Base-by-base conservation (phyloP, 1,140 invertebrate species). In the Nebria ingens region DNA sequence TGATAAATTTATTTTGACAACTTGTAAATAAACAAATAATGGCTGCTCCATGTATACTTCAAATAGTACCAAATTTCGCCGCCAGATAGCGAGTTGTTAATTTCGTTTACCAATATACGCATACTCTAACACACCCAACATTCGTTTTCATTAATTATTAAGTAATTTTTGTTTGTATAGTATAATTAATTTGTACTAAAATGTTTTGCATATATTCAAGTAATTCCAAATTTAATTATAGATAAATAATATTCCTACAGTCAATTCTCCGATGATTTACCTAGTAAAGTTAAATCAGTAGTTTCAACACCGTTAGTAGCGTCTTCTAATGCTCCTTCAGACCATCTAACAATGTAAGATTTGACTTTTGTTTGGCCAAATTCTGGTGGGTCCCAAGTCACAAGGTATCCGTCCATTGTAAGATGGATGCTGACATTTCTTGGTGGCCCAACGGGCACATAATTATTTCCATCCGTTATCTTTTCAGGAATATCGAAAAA, bases 301-400 rank as follows among this genome's bases (percentile, higher is more conserved):
- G 82, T 85, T 69, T 85, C 81, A 1, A 74, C 77, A 52, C 72
- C 73, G 11, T 80, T 80, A 42, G 78, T 73, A 0, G 82, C 62
- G 59, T 74, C 68, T 51, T 84, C 78, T 2, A 78, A 69, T 11
- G 76, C 70, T 19, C 78, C 80, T 61, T 77, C 72, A 62, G 63
- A 72, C 82, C 83, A 85, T 59, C 75, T 76, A 0, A 86, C 77
- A 0, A 74, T 71, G 55, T 85, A 86, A 1, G 74, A 60, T 52
- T 76, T 73, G 2, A 85, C 65, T 25, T 72, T 67, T 20, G 84
- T 76, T 15, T 69, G 62, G 0, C 81, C 82, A 54, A 74, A 70
- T 13, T 70, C 66, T 0, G 88, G 87, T 17, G 84, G 78, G 51
- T 81, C 75, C 88, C 88, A 91, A 20, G 79, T 79, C 1, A 90